Conservation (phyloP, 2,888 invertebrate species). For the Spicauda simplicius region DNA sequence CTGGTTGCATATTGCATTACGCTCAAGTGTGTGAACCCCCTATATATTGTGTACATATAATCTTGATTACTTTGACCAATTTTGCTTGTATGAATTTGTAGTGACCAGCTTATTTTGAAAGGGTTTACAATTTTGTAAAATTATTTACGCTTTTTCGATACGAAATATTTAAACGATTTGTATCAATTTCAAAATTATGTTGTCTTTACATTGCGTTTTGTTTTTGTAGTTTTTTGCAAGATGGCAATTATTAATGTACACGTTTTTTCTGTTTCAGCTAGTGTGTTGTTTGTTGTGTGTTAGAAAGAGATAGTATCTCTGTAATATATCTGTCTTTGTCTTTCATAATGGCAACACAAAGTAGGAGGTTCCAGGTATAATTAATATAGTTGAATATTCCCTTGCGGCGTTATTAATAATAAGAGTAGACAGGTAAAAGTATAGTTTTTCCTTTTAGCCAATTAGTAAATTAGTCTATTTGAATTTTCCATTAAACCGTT, state of each 20-base stretch:
- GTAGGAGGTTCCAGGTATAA: slow-evolving; percentile 13
- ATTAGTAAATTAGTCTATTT: not conserved
- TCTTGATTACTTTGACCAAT: slow-evolving; percentile 12
- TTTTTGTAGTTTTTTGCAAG: not conserved
- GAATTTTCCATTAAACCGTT: no score
- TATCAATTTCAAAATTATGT: slow-evolving; percentile 29
- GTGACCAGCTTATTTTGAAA: not conserved
- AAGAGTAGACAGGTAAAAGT: slow-evolving; percentile 6
- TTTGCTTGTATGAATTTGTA: slow-evolving; percentile 30
- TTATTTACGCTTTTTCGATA: slow-evolving; percentile 14
- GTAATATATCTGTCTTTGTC: not conserved
- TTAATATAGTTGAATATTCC: not conserved
- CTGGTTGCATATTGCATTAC: not conserved
- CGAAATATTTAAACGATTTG: slow-evolving; percentile 7
- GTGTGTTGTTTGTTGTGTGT: not conserved
- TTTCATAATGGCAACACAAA: slow-evolving; percentile 4
- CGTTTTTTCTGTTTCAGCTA: slow-evolving; percentile 28
- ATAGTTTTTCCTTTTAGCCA: not conserved
- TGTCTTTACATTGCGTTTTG: slow-evolving; percentile 8
- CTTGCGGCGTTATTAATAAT: not conserved
- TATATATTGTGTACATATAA: not conserved
- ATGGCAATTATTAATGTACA: not conserved
- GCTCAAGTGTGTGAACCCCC: not conserved
- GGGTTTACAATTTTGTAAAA: slow-evolving; percentile 14
- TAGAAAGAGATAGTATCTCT: not conserved